Evolutionary conservation across 30 jellyfish, hydroid and myxozoan species (phyloP), one percentile per base, ranked within the genome.

Genomic region (Hydractinia echinata): DNA sequence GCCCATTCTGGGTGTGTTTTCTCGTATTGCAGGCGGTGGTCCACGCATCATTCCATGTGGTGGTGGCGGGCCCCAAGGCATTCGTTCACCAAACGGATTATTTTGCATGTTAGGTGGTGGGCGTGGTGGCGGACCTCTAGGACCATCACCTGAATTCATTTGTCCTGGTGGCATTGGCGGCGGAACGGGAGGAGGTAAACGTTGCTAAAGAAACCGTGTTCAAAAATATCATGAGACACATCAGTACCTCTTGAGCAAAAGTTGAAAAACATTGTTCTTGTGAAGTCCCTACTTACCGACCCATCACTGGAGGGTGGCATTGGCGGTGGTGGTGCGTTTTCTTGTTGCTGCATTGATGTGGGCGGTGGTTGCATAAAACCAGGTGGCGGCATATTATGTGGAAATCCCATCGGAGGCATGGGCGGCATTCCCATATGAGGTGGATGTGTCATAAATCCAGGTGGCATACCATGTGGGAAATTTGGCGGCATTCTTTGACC

Each of bases 401-500:
- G 89, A 18, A 81, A 94, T 7, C 82, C 90, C 83, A 83, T 49
- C 9, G 87, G 93, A 7, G 73, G 87, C 71, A 81, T 64, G 14
- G 89, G 90, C 15, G 93, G 94, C 76, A 88, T 79, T 15, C 61
- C 61, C 60, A 71, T 20, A 71, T 58, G 87, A 13, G 96, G 96
- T 7, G 88, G 95, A 53, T 90, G 96, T 52, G 84, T 95, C 94
- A 85, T 81, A 70, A 88, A 56, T 8, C 94, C 94, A 77, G 89
- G 95, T 13, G 93, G 92, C 53, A 89, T 95, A 14, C 82, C 18
- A 51, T 87, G 91, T 3, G 83, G 91, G 0, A 90, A 89, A 9
- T 85, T 91, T 51, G 88, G 72, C 50, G 81, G 18, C 21, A 88
- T 82, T 4, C 86, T 89, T 73, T 77, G 54, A 44, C 73, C 82